Base-by-base conservation (phyloP, 2,888 invertebrate genomes). In the Drosophila engyochracea region DNA sequence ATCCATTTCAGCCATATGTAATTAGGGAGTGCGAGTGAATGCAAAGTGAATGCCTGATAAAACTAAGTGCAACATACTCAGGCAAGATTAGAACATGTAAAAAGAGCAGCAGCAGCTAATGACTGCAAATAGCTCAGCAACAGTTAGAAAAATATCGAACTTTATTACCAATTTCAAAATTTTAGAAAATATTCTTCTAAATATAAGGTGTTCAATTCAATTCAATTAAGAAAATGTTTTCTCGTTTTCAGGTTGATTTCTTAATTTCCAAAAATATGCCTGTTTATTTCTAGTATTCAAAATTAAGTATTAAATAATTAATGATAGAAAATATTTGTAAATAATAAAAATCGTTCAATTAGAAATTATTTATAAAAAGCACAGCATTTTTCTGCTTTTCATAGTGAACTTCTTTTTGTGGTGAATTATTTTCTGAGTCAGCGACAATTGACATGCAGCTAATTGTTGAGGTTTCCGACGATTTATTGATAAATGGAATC, bases 61-160 rank as follows among this genome's bases (percentile, higher is more conserved):
- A 55, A 58, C 47, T 54, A 49, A 41, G 44, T 63, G 44, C 54
- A 49, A 47, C 25, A 39, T 14, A 67, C 54, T 54, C 65, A 61
- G 52, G 35, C 69, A 63, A 62, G 70, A 76, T 65, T 64, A 22
- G 41, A 28, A 59, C 47, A 14, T 22, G 37, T 68, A 82, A 81
- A 70, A 73, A 84, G 79, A 73, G 69, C 72, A 60, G 66, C 22
- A 22, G 22, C 9, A 14, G 33, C 55, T 58, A 39, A 63, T 59
- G 78, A 58, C 59, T 66, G 54, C 63, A 70, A 57, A 67, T 59
- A 72, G 80, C 75, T 82, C 71, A 70, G 28, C 52, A 76, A 63
- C 70, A 44, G 22, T 47, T 7, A 12, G 22, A 22, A 14, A 47
- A 14, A 47, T 47, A 1, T 14, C 22, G 6, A 1, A 22, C 3